Evolutionary conservation across 2,797 vertebrate genomes (phyloP).

Genomic region (Paguma larvata): DNA sequence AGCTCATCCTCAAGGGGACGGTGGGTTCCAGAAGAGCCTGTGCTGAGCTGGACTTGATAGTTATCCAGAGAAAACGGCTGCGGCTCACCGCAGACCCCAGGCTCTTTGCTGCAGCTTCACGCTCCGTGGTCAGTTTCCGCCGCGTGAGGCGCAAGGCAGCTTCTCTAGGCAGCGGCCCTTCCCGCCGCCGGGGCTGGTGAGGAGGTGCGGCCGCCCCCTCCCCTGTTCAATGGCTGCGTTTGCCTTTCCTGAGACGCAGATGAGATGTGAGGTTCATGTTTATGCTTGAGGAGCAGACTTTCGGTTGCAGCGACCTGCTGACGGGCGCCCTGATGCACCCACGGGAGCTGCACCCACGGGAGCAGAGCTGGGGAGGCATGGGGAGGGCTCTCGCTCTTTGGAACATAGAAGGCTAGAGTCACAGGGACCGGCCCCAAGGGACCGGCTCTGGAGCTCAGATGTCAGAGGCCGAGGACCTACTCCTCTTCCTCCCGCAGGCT

Average conservation of each 20-base stretch:
- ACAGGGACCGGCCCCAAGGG: too few relatives aligned
- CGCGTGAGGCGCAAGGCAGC: background rate
- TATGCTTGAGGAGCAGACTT: background rate
- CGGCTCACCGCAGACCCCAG: accelerated
- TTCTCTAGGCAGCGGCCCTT: background rate
- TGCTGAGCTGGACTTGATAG: accelerated
- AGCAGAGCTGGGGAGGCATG: background rate
- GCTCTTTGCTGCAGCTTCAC: too few relatives aligned
- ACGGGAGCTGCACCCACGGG: accelerated
- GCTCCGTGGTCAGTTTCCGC: background rate
- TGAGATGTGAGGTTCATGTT: background rate
- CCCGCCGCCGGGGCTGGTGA: background rate
- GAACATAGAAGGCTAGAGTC: background rate
- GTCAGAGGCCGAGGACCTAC: background rate
- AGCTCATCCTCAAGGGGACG: accelerated
- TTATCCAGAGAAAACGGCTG: background rate
- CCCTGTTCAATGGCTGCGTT: too few relatives aligned
- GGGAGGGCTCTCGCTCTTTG: background rate
- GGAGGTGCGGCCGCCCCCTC: accelerated
- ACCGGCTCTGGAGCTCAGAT: background rate
- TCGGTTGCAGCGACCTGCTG: background rate
- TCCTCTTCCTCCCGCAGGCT: background rate
- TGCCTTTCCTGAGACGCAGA: background rate
- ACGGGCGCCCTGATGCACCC: background rate
- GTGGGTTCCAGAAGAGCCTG: background rate